phyloP scores from a whole-genome alignment of 2,113 vertebrate species.

The Phrynocephalus versicolor region DNA sequence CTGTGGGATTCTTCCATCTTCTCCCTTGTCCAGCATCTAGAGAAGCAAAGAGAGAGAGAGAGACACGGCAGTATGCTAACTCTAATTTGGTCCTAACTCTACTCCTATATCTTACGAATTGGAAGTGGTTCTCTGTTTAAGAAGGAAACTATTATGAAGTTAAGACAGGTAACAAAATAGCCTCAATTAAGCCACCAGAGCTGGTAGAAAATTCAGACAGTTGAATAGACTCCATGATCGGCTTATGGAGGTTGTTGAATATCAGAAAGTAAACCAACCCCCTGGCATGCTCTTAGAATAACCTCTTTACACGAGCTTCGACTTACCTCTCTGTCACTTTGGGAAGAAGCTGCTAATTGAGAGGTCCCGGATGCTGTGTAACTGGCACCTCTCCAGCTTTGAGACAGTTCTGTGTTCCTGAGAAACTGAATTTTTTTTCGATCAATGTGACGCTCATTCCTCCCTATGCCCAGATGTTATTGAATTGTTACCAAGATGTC shows the following conservation, averaged over 20 bases:
- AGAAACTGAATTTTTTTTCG: constrained; percentile 38
- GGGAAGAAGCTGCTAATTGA: constrained; percentile 30
- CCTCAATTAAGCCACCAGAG: constrained; percentile 41
- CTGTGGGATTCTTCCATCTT: neutral
- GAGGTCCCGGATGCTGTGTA: constrained; percentile 35
- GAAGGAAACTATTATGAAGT: neutral
- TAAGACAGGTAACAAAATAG: constrained; percentile 34
- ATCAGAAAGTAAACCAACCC: constrained; percentile 42
- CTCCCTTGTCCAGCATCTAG: too few relatives aligned
- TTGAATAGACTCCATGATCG: constrained; percentile 27
- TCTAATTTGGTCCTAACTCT: constrained; percentile 1
- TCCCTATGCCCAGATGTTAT: neutral
- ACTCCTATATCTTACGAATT: neutral
- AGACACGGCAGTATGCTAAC: neutral
- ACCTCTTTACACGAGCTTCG: neutral
- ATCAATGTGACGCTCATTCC: neutral
- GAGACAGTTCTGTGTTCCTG: neutral
- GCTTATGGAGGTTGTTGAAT: constrained; percentile 29
- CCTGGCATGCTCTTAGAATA: constrained; percentile 21
- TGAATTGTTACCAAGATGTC: constrained; percentile 38
- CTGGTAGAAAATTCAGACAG: constrained; percentile 22
- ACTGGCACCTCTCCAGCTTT: constrained; percentile 20
- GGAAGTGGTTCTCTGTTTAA: constrained; percentile 40
- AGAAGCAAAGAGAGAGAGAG: neutral
- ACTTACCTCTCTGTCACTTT: constrained; percentile 8